Evolutionary conservation across 1,140 invertebrate genomes (phyloP).

Genomic region (Heliothis subflexa): DNA sequence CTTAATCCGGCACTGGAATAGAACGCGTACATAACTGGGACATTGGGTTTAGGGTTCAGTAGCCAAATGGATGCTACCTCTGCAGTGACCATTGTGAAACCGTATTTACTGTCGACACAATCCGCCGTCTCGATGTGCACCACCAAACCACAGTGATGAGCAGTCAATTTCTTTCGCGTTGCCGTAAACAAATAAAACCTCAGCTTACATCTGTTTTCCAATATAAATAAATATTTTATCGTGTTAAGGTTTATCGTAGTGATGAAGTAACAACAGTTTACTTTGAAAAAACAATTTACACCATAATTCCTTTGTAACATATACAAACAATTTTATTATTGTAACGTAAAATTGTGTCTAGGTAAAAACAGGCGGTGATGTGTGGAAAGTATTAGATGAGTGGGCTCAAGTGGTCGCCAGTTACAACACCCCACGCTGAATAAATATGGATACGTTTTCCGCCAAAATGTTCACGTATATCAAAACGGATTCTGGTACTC

Average conservation of each 20-base stretch:
- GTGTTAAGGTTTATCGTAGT: constrained; percentile 8
- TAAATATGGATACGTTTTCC: constrained; percentile 47
- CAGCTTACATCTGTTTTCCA: not conserved
- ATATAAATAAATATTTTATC: not conserved
- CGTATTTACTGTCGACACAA: constrained; percentile 21
- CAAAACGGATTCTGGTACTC: not conserved
- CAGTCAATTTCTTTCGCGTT: not conserved
- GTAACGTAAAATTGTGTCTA: constrained; percentile 18
- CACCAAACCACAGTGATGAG: constrained; percentile 1
- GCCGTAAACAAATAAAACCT: not conserved
- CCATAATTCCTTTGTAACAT: not conserved
- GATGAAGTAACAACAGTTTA: not conserved
- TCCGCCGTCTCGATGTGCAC: constrained; percentile 3
- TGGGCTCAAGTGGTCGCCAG: constrained; percentile 43
- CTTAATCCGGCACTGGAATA: constrained; percentile 25
- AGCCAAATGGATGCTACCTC: constrained; percentile 25
- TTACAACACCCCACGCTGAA: constrained; percentile 35
- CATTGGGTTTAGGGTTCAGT: constrained; percentile 33
- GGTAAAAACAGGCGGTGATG: constrained; percentile 37
- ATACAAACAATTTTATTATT: constrained; percentile 4
- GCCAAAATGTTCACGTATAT: constrained; percentile 24
- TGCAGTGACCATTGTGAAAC: constrained; percentile 23
- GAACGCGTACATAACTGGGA: constrained; percentile 6
- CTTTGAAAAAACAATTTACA: not conserved
- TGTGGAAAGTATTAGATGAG: constrained; percentile 32